Evolutionary conservation across 2,113 vertebrate species (phyloP).

Genomic region (Colaptes auratus): DNA sequence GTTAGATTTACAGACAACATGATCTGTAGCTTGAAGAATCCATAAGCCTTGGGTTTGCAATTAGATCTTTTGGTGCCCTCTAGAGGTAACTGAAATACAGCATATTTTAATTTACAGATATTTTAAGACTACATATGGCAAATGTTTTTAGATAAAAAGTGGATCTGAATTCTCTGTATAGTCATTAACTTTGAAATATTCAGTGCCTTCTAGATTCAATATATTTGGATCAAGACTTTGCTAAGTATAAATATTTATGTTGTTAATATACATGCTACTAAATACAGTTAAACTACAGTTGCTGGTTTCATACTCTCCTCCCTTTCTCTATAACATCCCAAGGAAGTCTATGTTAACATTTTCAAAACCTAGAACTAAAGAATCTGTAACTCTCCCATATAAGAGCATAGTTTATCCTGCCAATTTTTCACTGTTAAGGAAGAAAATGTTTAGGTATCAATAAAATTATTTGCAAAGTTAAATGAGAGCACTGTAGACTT

Average conservation of each 20-base stretch:
- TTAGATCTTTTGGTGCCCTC: constrained; percentile 80
- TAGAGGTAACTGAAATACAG: constrained; percentile 65
- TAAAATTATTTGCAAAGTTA: background rate
- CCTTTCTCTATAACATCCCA: constrained; percentile 1
- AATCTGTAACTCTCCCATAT: background rate
- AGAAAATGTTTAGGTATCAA: background rate
- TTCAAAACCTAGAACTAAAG: constrained; percentile 25
- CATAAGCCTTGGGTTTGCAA: constrained; percentile 22
- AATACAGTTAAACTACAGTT: constrained; percentile 35
- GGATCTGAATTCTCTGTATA: background rate
- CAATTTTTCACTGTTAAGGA: background rate
- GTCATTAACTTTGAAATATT: constrained; percentile 12
- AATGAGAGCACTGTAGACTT: background rate
- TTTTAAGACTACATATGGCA: constrained; percentile 19
- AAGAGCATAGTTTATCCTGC: background rate
- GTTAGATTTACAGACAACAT: constrained; percentile 74
- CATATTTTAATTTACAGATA: background rate
- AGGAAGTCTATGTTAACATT: constrained; percentile 3
- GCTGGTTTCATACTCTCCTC: constrained; percentile 7
- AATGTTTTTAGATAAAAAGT: constrained; percentile 30
- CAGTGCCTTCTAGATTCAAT: constrained; percentile 31
- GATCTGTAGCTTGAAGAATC: constrained; percentile 53
- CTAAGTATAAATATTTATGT: constrained; percentile 39
- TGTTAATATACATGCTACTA: constrained; percentile 33
- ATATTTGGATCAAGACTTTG: constrained; percentile 28